Conservation (phyloP, 2,797 vertebrate genomes). For the Artibeus lituratus region DNA sequence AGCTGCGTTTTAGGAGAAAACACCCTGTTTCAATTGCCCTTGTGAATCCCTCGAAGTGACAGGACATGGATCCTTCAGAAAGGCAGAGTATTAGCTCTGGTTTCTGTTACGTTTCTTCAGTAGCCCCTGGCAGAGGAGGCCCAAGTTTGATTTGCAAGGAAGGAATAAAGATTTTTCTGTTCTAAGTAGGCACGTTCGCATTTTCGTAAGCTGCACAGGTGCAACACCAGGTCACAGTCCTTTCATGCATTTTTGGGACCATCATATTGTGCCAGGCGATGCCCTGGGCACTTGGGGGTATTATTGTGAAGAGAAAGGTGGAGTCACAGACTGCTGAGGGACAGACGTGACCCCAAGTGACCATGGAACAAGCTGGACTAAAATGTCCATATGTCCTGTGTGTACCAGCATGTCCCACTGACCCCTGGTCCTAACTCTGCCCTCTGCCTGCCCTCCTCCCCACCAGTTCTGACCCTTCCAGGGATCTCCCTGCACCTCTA, state of each 20-base stretch:
- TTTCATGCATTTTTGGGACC: not conserved
- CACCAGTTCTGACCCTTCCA: not conserved
- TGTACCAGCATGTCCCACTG: accelerated
- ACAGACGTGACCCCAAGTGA: not conserved
- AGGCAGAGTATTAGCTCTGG: not conserved
- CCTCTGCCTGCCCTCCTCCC: not conserved
- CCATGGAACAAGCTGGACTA: not conserved
- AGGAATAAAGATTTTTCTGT: not conserved
- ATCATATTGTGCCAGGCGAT: not conserved
- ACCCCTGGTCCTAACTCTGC: not conserved
- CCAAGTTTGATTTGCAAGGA: not conserved
- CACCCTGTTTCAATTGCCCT: not conserved
- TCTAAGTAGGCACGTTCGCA: not conserved
- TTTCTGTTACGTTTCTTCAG: not conserved
- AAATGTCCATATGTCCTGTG: not conserved
- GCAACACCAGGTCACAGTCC: not conserved
- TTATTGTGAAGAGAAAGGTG: not conserved
- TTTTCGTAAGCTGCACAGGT: not conserved
- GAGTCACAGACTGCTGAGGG: not conserved
- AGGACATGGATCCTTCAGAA: not conserved
- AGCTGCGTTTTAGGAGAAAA: not conserved
- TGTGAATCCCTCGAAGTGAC: not conserved
- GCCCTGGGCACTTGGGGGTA: not conserved
- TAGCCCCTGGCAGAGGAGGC: not conserved
- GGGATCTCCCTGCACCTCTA: not conserved